A percentile compares a stretch with the other conserved stretches of the same genome.
Evolutionary conservation across 2,797 vertebrate genomes (phyloP).

Genomic region (Poeciliopsis paucimaculata): DNA sequence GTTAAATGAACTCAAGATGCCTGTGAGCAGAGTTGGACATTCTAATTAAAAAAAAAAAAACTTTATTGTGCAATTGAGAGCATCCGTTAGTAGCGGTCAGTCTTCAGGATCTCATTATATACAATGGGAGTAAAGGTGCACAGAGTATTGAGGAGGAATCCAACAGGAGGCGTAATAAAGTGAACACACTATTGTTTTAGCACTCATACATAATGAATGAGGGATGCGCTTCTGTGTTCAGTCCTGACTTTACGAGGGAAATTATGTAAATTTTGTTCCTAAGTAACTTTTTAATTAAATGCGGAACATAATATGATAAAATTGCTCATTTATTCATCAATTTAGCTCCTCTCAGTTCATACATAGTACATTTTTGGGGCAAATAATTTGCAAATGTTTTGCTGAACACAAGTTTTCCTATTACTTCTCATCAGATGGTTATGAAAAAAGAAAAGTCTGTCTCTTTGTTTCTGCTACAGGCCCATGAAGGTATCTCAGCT

Average conservation of each 20-base stretch:
- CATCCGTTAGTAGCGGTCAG: slow-evolving; percentile 62
- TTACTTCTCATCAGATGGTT: neutral
- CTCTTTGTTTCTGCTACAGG: neutral
- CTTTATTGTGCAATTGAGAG: slow-evolving; percentile 65
- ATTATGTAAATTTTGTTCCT: slow-evolving; percentile 43
- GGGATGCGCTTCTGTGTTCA: slow-evolving; percentile 20
- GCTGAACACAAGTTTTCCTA: neutral
- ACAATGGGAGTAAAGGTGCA: slow-evolving; percentile 64
- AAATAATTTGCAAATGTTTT: slow-evolving; percentile 8
- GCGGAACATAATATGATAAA: slow-evolving; percentile 24
- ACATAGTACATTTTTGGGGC: neutral
- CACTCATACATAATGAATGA: slow-evolving; percentile 44
- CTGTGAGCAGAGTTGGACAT: slow-evolving; percentile 68
- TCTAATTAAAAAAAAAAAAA: slow-evolving; percentile 75
- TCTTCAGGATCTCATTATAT: slow-evolving; percentile 68
- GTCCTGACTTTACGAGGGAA: slow-evolving; percentile 20
- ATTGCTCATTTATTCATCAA: slow-evolving; percentile 24
- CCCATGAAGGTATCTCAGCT: slow-evolving; percentile 15
- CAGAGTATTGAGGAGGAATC: slow-evolving; percentile 43
- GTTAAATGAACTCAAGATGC: slow-evolving; percentile 72
- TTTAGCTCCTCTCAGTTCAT: neutral
- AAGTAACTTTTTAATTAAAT: slow-evolving; percentile 54
- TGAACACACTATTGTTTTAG: slow-evolving; percentile 45
- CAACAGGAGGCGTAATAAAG: slow-evolving; percentile 52
- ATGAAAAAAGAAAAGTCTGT: neutral